phyloP scores from a whole-genome alignment of 2,113 vertebrate genomes.

The Circaetus gallicus region DNA sequence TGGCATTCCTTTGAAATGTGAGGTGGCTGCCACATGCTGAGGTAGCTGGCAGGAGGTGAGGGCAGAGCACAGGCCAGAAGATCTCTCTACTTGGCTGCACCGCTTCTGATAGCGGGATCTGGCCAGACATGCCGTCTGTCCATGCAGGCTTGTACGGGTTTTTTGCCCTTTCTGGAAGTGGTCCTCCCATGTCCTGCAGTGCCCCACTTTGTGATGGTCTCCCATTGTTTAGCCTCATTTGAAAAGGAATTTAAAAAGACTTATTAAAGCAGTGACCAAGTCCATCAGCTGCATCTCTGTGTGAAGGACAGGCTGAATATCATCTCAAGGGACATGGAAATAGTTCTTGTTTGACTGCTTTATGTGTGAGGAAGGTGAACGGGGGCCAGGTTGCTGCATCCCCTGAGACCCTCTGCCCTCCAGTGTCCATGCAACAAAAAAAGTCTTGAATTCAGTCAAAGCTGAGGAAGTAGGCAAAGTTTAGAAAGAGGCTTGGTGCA shows the following conservation, averaged over 20 bases:
- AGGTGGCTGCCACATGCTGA: neutral
- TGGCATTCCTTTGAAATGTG: neutral
- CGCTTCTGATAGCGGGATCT: neutral
- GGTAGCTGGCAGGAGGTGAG: neutral
- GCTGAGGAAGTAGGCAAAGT: neutral
- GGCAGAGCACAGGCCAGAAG: neutral
- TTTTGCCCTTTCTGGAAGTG: neutral
- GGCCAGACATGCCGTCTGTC: neutral
- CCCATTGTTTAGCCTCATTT: neutral
- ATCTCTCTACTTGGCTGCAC: neutral
- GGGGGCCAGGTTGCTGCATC: neutral
- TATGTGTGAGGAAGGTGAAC: neutral
- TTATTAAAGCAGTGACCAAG: neutral
- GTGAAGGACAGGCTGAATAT: neutral
- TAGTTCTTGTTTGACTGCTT: neutral
- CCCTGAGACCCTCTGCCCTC: neutral
- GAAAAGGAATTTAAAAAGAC: neutral
- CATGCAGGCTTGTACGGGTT: neutral
- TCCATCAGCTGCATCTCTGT: neutral
- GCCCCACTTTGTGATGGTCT: neutral
- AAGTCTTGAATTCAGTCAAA: neutral
- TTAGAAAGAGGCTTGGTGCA: neutral
- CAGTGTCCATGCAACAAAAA: neutral
- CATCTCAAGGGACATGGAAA: neutral
- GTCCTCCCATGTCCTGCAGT: neutral